Evolutionary conservation across 2,797 vertebrate genomes (phyloP).

Genomic region (Avahi laniger): DNA sequence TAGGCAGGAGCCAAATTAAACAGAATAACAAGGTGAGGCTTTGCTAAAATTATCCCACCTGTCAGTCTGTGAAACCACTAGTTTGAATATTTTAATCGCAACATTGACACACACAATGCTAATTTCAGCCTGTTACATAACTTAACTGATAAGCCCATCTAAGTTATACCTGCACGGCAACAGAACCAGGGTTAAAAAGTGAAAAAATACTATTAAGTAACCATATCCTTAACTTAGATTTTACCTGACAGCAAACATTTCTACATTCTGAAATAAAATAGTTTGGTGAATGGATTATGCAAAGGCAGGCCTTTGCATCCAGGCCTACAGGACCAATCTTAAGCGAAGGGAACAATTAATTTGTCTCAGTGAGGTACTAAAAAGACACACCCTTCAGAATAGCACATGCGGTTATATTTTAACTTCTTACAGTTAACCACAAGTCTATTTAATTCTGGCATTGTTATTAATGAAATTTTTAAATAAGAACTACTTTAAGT

Average conservation of each 20-base stretch:
- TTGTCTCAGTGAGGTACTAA: background rate
- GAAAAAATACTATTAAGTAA: background rate
- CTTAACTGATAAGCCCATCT: background rate
- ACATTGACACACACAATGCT: slow-evolving; percentile 32
- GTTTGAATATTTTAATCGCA: slow-evolving; percentile 43
- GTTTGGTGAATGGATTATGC: background rate
- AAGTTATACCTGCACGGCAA: background rate
- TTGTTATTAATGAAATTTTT: background rate
- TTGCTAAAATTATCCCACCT: slow-evolving; percentile 28
- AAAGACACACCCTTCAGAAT: background rate
- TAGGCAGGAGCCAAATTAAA: background rate
- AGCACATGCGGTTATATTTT: background rate
- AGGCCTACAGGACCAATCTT: background rate
- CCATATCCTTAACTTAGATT: background rate
- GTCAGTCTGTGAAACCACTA: background rate
- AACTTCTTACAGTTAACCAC: background rate
- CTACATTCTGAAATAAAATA: background rate
- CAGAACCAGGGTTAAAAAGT: background rate
- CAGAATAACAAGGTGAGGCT: background rate
- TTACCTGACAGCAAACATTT: background rate
- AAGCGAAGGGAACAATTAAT: background rate
- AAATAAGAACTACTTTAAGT: slow-evolving; percentile 24
- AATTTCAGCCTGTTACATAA: slow-evolving; percentile 38
- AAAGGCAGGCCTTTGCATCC: background rate
- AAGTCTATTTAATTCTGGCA: background rate